Base-by-base conservation (phyloP, 30 jellyfish, hydroid and myxozoan species). In the Aurelia aurita region DNA sequence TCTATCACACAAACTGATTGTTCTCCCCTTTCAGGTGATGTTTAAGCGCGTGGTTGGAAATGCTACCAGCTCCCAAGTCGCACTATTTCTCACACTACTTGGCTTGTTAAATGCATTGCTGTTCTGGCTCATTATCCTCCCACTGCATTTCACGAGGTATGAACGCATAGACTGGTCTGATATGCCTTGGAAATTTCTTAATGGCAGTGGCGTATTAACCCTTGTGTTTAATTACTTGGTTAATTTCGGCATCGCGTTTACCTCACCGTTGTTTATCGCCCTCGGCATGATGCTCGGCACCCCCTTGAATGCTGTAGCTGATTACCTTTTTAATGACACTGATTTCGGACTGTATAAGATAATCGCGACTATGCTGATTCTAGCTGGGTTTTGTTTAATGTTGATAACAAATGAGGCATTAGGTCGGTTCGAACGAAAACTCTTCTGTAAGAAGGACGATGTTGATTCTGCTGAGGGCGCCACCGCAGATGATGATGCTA, bases 51-150 rank as follows among this genome's bases (percentile, higher is more conserved):
- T 82, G 3, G 79, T 94, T 11, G 94, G 96, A 34, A 16, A 72
- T n/a, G 97, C 99, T 22, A 58, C 90, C 28, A 88, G 99, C 39
- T 67, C 96, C 8, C 97, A 94, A 84, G 99, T 94, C 5, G 99
- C 99, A 16, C 66, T 94, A 53, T 94, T 94, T 58, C 93, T 94
- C 35, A 11, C 99, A 3, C 63, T 94, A 16, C 80, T 94, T 26
- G 99, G 97, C 43, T 34, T 62, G 19, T 74, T 89, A 71, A 84
- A 61, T 80, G 39, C 76, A 25, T 64, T 88, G 22, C 29, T 88
- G 35, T 82, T 94, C 47, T 88, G 96, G 95, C 81, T 91, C 28
- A 62, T 94, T 44, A 62, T 94, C 45, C 53, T 94, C 12, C 66
- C 80, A 3, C 51, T 94, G 64, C 97, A 87, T 79, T 88, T 59